A percentile compares a stretch with the other conserved stretches of the same genome.
These are phyloP conservation scores for Cotesia glomerata DNA, from an alignment of 1,140 invertebrate species.

Conservation along the genomic window DNA sequence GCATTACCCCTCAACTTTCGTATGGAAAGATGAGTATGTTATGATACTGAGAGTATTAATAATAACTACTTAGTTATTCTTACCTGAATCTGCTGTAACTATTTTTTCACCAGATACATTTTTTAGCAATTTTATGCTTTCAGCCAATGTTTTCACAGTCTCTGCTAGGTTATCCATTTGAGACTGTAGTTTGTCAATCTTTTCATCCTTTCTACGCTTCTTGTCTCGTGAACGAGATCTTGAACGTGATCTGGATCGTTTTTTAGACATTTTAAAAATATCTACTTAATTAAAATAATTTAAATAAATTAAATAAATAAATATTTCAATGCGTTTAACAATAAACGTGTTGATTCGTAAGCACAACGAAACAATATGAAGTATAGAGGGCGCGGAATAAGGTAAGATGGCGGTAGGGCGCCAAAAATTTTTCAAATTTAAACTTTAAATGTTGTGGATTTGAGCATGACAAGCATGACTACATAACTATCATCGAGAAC, in stretches of 20 bases:
- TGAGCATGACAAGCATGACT: too few relatives aligned
- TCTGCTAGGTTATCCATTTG: background rate
- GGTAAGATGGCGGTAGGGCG: background rate
- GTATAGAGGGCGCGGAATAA: background rate
- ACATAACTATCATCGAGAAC: too few relatives aligned
- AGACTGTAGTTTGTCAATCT: background rate
- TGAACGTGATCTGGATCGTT: background rate
- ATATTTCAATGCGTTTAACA: background rate
- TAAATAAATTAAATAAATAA: background rate
- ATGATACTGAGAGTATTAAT: background rate
- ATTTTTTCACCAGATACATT: too few relatives aligned
- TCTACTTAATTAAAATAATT: background rate
- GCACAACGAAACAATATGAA: slow-evolving; percentile 2
- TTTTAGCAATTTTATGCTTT: too few relatives aligned
- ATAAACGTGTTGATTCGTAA: background rate
- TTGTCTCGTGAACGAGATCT: background rate
- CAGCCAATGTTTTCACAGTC: too few relatives aligned
- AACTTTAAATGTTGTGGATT: slow-evolving; percentile 1
- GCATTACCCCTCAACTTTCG: background rate
- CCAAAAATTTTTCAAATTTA: background rate
- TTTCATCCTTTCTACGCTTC: background rate
- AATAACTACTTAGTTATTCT: too few relatives aligned
- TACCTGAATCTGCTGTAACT: too few relatives aligned
- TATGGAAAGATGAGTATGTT: background rate
- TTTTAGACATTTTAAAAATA: background rate